phyloP scores from a whole-genome alignment of 64 coral and sea anemone genomes.

The Montipora cactus region DNA sequence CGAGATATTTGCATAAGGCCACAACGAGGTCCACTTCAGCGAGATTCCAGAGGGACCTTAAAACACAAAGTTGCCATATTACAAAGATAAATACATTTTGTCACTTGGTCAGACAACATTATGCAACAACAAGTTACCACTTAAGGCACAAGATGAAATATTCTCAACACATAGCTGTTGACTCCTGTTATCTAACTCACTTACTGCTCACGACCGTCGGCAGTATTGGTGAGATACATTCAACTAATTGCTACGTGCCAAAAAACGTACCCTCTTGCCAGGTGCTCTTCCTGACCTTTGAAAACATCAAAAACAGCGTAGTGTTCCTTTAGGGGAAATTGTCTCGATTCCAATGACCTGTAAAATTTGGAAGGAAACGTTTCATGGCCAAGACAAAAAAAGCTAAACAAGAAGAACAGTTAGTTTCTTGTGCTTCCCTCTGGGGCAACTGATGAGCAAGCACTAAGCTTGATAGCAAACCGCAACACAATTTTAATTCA shows the following conservation, averaged over 20 bases:
- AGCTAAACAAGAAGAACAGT: too few relatives aligned
- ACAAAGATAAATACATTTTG: too few relatives aligned
- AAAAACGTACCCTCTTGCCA: conserved; percentile 9
- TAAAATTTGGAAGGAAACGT: background rate
- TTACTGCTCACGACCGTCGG: too few relatives aligned
- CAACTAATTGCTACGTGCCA: background rate
- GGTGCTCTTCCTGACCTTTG: background rate
- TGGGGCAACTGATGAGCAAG: too few relatives aligned
- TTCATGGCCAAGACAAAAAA: background rate
- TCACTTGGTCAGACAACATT: too few relatives aligned
- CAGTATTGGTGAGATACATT: background rate
- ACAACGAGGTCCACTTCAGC: conserved; percentile 65
- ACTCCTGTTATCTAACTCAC: too few relatives aligned
- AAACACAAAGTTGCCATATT: background rate
- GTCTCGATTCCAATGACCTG: conserved; percentile 4
- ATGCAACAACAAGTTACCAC: too few relatives aligned
- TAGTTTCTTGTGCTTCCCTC: too few relatives aligned
- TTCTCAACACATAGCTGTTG: too few relatives aligned
- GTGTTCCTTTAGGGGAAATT: conserved; percentile 1
- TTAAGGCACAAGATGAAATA: too few relatives aligned
- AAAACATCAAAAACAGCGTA: conserved; percentile 26
- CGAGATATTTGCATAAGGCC: conserved; percentile 49
- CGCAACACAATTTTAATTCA: background rate
- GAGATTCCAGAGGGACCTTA: conserved; percentile 55
- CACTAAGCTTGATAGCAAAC: too few relatives aligned